phyloP scores from a whole-genome alignment of 2,797 vertebrate species.

The Toxotes lorentzi region DNA sequence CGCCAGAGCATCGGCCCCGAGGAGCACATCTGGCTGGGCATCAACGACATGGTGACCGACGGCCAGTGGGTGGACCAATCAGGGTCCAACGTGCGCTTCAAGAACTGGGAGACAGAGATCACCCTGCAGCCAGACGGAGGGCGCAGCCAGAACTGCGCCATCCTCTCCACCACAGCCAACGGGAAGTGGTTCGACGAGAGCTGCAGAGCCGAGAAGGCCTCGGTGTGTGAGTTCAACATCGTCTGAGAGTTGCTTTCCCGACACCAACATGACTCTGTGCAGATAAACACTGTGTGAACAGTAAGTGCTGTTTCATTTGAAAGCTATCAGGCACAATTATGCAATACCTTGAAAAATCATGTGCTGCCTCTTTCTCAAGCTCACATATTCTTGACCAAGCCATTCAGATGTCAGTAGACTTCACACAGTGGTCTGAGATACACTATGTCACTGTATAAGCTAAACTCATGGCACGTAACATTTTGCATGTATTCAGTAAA shows the following conservation, averaged over 20 bases:
- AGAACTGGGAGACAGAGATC: constrained; percentile 97
- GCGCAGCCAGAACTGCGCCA: constrained; percentile 91
- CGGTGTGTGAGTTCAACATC: constrained; percentile 95
- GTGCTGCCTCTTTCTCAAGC: constrained; percentile 20
- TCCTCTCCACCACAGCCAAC: constrained; percentile 85
- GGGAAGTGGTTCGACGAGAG: constrained; percentile 96
- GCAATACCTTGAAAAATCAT: constrained; percentile 6
- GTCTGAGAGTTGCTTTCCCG: constrained; percentile 79
- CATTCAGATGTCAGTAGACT: constrained; percentile 14
- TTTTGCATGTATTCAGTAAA: constrained; percentile 16
- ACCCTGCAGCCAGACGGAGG: constrained; percentile 94
- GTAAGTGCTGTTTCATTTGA: constrained; percentile 1
- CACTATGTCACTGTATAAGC: constrained; percentile 28
- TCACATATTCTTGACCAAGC: constrained; percentile 32
- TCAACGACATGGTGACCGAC: constrained; percentile 91
- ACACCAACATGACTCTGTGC: background rate
- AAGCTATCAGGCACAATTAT: constrained; percentile 11
- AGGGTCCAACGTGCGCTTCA: constrained; percentile 85
- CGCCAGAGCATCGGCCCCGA: constrained; percentile 87
- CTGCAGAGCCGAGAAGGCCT: constrained; percentile 90
- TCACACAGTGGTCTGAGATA: constrained; percentile 7
- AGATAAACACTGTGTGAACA: background rate
- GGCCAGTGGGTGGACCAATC: constrained; percentile 92
- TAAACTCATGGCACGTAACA: constrained; percentile 15
- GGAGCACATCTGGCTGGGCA: constrained; percentile 92